phyloP scores from a whole-genome alignment of 2,797 vertebrate genomes.

The Sebastes diaconus region DNA sequence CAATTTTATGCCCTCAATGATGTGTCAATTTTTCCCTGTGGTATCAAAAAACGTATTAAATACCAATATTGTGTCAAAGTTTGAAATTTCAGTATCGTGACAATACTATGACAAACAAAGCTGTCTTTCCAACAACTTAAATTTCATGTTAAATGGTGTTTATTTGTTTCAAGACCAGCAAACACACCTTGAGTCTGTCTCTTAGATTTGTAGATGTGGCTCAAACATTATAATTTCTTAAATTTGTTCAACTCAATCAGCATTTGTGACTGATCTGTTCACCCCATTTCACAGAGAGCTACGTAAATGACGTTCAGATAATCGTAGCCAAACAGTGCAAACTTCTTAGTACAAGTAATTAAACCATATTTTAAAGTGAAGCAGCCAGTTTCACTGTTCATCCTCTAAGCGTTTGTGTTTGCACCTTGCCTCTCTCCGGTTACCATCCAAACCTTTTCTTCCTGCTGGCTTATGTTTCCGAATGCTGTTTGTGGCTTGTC shows the following conservation, averaged over 20 bases:
- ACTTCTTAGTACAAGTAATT: background rate
- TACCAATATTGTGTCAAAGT: no score
- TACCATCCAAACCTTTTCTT: constrained; percentile 18
- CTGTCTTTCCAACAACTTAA: background rate
- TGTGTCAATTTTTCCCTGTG: no score
- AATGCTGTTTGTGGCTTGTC: constrained; percentile 12
- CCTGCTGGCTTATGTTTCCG: constrained; percentile 27
- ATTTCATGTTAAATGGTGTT: background rate
- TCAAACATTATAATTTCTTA: background rate
- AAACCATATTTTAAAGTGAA: background rate
- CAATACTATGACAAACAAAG: background rate
- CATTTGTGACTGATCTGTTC: background rate
- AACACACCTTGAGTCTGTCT: background rate
- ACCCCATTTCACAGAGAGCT: background rate
- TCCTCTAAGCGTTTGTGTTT: background rate
- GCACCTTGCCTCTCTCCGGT: background rate
- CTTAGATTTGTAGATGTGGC: background rate
- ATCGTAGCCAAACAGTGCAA: background rate
- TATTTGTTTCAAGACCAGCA: background rate
- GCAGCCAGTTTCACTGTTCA: background rate
- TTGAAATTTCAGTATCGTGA: no score
- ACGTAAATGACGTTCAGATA: background rate
- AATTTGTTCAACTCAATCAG: background rate
- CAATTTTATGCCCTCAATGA: no score
- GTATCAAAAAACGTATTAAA: no score